Conservation (phyloP, 2,888 invertebrate species). For the Trichogramma dendrolimi region DNA sequence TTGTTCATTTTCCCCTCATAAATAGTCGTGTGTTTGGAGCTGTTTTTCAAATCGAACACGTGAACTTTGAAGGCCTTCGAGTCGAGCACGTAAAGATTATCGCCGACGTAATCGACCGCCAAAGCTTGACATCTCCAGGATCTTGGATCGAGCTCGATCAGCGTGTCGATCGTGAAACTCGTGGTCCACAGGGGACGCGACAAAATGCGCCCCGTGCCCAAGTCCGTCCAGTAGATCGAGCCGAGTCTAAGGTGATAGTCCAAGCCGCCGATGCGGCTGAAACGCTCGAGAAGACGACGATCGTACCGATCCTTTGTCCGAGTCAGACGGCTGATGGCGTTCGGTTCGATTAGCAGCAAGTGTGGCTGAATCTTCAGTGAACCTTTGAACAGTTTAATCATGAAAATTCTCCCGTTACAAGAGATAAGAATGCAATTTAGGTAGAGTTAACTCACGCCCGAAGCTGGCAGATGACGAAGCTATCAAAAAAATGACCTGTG, state of each 20-base stretch:
- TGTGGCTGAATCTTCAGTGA: neutral
- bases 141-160: conserved; percentile 8
- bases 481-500: too few species aligned
- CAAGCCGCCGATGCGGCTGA: conserved; percentile 3
- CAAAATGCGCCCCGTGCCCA: conserved; percentile 10
- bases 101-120: conserved; percentile 15
- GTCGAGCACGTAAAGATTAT: conserved; percentile 17
- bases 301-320: neutral
- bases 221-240: conserved; percentile 17
- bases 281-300: conserved; percentile 6
- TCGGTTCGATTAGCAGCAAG: conserved; percentile 6
- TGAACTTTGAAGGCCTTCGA: conserved; percentile 4
- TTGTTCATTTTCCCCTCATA: neutral
- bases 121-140: conserved; percentile 9
- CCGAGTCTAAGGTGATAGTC: conserved; percentile 8
- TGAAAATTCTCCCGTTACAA: too few species aligned
- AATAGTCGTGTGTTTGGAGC: neutral
- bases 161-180: neutral
- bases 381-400: too few species aligned
- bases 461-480: too few species aligned
- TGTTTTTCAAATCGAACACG: neutral
- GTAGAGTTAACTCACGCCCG: too few species aligned
- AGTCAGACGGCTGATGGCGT: conserved; percentile 2
- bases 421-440: too few species aligned
- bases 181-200: neutral